A percentile compares a stretch with the other conserved stretches of the same genome.
phyloP scores from a whole-genome alignment of 2,797 vertebrate species.

The Tolypeutes matacus region DNA sequence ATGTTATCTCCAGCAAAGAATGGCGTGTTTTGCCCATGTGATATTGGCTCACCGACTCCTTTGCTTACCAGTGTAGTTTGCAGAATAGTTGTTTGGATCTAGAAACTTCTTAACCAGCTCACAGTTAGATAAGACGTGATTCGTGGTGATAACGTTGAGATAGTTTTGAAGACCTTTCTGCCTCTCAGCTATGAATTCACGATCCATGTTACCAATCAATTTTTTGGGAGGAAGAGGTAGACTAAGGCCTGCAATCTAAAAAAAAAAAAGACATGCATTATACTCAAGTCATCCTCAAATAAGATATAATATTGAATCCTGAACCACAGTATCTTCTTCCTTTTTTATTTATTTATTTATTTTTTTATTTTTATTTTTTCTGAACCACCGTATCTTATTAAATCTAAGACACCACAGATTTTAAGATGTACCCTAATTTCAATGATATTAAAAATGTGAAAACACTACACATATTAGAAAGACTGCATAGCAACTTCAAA shows the following conservation, averaged over 20 bases:
- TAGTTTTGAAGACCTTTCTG: constrained; percentile 97
- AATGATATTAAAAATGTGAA: constrained; percentile 32
- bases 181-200: constrained; percentile 97
- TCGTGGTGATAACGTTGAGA: constrained; percentile 95
- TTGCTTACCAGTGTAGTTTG: constrained; percentile 96
- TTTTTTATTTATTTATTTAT: no score
- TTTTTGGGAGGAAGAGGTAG: constrained; percentile 98
- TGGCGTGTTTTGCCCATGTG: background rate
- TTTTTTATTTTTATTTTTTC: no score
- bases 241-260: constrained; percentile 94
- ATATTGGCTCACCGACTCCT: background rate
- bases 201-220: constrained; percentile 98
- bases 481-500: constrained; percentile 27
- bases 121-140: constrained; percentile 94
- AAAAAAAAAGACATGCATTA: constrained; percentile 75
- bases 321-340: background rate
- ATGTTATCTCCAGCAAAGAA: background rate
- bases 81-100: constrained; percentile 96
- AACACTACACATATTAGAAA: background rate
- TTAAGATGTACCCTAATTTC: constrained; percentile 50
- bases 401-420: background rate
- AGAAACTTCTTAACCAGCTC: constrained; percentile 97
- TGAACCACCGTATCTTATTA: background rate
- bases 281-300: constrained; percentile 43
- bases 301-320: constrained; percentile 12